These are phyloP conservation scores for Xiphias gladius DNA, from an alignment of 2,113 vertebrate species.

Conservation along the genomic window DNA sequence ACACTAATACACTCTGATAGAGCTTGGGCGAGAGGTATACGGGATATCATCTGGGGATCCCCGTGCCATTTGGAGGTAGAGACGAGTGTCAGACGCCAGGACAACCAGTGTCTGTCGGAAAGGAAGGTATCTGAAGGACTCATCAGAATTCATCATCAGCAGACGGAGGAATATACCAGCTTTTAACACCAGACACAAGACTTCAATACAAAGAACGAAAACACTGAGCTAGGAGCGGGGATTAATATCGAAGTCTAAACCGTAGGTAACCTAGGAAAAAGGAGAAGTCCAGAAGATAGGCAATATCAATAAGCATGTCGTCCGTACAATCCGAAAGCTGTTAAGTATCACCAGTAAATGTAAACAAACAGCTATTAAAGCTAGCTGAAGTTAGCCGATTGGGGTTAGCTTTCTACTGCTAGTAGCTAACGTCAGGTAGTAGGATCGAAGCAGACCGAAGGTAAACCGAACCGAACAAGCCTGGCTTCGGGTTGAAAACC, in stretches of 20 bases:
- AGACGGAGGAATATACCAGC: constrained; percentile 32
- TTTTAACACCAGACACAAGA: constrained; percentile 24
- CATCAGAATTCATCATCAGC: not conserved
- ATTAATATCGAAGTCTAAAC: constrained; percentile 24
- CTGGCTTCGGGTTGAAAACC: not conserved
- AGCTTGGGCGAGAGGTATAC: constrained; percentile 45
- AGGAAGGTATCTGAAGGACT: constrained; percentile 11
- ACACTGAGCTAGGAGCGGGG: constrained; percentile 39
- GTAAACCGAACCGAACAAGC: not conserved
- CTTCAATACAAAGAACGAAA: constrained; percentile 71
- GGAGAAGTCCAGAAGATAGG: not conserved
- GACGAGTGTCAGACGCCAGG: constrained; percentile 41
- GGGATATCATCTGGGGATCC: constrained; percentile 47
- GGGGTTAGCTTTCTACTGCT: constrained; percentile 60
- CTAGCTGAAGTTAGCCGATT: constrained; percentile 64
- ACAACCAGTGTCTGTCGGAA: constrained; percentile 19
- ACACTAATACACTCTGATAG: constrained; percentile 45
- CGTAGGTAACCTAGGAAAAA: not conserved
- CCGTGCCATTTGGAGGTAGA: constrained; percentile 53
- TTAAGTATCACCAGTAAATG: constrained; percentile 37
- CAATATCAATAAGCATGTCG: not conserved
- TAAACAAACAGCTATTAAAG: constrained; percentile 72
- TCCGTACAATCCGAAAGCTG: not conserved
- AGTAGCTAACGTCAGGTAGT: constrained; percentile 50
- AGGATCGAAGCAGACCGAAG: not conserved